These are phyloP conservation scores for Hucho hucho DNA, from an alignment of 2,113 vertebrate genomes.

Conservation along the genomic window DNA sequence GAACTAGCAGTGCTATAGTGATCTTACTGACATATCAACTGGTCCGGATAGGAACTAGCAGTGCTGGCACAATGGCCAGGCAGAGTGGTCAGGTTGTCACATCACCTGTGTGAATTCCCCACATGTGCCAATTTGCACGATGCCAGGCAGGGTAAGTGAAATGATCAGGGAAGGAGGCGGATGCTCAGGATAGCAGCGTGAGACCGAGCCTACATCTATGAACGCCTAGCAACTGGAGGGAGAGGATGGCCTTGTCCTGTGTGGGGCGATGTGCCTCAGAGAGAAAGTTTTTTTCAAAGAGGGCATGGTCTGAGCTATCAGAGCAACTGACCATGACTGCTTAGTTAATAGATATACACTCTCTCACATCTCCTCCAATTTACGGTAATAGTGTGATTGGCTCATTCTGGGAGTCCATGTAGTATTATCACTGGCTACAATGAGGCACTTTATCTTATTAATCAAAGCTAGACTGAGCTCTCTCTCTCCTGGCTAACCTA, in stretches of 20 bases:
- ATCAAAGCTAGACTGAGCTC: conserved; percentile 21
- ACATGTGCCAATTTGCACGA: conserved; percentile 10
- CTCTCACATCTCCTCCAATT: background rate
- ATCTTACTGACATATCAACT: background rate
- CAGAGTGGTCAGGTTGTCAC: background rate
- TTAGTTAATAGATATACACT: background rate
- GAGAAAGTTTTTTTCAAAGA: background rate
- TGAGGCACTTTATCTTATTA: conserved; percentile 4
- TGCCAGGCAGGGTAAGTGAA: conserved; percentile 5
- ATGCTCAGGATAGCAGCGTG: background rate
- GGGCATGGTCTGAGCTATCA: background rate
- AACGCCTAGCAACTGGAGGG: conserved; percentile 7
- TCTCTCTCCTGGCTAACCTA: conserved; percentile 39
- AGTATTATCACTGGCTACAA: background rate
- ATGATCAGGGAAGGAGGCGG: conserved; percentile 12
- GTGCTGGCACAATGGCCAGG: background rate
- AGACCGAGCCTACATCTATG: conserved; percentile 18
- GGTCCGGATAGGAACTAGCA: background rate
- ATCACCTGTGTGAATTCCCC: background rate
- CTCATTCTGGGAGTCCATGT: background rate
- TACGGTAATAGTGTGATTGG: background rate
- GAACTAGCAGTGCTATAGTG: background rate
- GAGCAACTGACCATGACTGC: background rate
- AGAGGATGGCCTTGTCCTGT: background rate
- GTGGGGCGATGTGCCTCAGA: background rate